These are phyloP conservation scores for Callithrix jacchus DNA, from an alignment of 2,113 vertebrate genomes.

Conservation along the genomic window DNA sequence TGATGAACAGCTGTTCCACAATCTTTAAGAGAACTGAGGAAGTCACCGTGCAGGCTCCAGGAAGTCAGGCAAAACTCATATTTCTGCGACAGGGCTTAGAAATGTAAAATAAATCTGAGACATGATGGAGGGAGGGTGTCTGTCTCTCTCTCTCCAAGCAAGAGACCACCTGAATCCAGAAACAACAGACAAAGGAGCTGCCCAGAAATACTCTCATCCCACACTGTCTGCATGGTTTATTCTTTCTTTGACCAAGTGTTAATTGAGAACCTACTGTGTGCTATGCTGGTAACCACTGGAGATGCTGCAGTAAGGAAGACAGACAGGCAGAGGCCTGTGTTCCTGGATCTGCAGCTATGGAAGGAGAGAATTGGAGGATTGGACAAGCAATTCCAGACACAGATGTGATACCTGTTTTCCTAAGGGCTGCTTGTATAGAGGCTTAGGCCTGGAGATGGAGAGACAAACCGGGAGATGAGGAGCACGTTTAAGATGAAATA, in stretches of 20 bases:
- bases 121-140: background rate
- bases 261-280: background rate
- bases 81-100: slow-evolving; percentile 22
- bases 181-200: background rate
- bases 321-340: background rate
- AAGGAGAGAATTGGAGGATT: background rate
- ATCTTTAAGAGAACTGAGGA: background rate
- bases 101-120: background rate
- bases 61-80: background rate
- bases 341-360: background rate
- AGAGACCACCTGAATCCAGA: background rate
- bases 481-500: background rate
- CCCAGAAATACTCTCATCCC: background rate
- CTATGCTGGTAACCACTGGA: background rate
- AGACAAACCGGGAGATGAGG: background rate
- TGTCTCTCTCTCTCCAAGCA: background rate
- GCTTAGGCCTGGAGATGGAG: background rate
- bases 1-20: background rate
- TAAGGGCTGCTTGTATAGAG: background rate
- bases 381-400: background rate
- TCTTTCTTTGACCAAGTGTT: background rate
- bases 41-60: background rate
- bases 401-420: background rate
- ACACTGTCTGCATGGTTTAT: background rate
- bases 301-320: background rate